These are phyloP conservation scores for Sebastes oblongus DNA, from an alignment of 2,797 vertebrate species.

Conservation along the genomic window DNA sequence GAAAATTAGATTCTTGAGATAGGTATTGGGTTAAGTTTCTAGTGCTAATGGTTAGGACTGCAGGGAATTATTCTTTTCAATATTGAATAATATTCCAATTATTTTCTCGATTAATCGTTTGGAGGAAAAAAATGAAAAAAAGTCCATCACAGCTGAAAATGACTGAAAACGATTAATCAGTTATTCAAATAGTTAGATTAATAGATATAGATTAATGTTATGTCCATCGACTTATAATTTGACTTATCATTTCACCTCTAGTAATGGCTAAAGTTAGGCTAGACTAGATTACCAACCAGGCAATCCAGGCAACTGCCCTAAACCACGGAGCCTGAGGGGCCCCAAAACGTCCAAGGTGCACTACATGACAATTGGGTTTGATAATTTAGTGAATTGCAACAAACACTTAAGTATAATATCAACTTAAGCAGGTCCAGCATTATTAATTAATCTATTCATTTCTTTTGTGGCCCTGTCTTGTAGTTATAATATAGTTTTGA, in stretches of 20 bases:
- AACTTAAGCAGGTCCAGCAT: background rate
- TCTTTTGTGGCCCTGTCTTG: background rate
- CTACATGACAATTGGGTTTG: background rate
- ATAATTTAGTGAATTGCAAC: no score
- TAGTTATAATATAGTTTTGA: background rate
- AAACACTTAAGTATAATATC: background rate
- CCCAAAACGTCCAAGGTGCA: background rate
- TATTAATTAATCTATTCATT: no score
- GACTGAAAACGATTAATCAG: background rate
- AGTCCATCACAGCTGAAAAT: background rate
- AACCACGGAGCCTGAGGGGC: accelerated
- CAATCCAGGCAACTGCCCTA: background rate
- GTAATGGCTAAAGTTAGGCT: background rate
- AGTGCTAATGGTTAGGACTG: background rate
- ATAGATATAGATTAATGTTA: background rate
- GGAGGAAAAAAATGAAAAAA: background rate
- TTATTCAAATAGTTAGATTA: background rate
- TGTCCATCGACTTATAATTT: background rate
- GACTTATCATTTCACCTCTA: background rate
- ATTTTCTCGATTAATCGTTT: no score
- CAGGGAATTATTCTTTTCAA: background rate
- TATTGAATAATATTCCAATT: background rate
- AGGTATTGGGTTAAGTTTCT: background rate
- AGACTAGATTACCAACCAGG: background rate
- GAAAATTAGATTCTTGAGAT: background rate